These are phyloP conservation scores for Corythornis vintsioides DNA, from an alignment of 2,113 vertebrate genomes.

Conservation along the genomic window DNA sequence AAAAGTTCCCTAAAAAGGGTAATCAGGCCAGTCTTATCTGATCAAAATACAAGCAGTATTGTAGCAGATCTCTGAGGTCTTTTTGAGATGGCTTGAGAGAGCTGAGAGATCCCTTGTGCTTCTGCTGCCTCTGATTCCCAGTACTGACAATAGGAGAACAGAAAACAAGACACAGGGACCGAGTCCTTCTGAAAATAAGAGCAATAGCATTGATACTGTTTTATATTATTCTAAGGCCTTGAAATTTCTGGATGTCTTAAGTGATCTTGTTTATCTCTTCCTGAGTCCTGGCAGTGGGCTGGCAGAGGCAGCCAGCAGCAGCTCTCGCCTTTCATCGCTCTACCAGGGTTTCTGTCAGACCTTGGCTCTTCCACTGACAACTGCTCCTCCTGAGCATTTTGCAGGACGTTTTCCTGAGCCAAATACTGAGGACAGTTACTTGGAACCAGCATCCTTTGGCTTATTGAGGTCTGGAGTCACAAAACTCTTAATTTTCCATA, in stretches of 20 bases:
- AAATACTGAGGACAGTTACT: not conserved
- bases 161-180: not conserved
- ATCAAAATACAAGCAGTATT: not conserved
- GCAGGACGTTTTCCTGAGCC: not conserved
- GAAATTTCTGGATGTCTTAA: not conserved
- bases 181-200: not conserved
- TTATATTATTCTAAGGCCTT: not conserved
- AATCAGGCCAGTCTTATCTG: not conserved
- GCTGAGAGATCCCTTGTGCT: not conserved
- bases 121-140: not conserved
- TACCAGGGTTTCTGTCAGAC: not conserved
- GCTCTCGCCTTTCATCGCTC: not conserved
- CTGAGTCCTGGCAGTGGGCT: not conserved
- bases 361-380: not conserved
- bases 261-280: not conserved
- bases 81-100: not conserved
- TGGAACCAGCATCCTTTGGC: not conserved
- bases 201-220: not conserved
- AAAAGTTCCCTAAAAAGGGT: not conserved
- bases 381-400: not conserved
- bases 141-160: not conserved
- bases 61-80: not conserved
- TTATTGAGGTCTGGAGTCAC: not conserved
- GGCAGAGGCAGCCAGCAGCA: not conserved
- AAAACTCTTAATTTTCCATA: not conserved